These are phyloP conservation scores for Melanotaenia boesemani DNA, from an alignment of 2,797 vertebrate genomes.

Conservation along the genomic window DNA sequence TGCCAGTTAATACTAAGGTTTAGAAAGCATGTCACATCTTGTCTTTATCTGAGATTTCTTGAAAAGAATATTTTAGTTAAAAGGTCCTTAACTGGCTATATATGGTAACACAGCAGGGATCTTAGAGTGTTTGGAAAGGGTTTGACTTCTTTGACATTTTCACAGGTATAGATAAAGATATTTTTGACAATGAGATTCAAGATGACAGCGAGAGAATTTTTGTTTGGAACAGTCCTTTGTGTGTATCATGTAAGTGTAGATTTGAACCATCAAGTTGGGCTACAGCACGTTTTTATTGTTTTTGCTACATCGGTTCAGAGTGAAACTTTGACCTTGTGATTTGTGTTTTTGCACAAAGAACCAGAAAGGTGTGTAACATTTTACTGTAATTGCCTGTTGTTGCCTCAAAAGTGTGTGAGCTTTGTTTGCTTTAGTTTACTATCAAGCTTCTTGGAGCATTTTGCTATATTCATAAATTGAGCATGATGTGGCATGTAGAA, in stretches of 20 bases:
- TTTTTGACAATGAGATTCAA: not conserved
- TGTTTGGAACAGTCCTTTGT: not conserved
- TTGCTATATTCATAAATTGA: constrained; percentile 40
- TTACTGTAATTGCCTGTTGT: not conserved
- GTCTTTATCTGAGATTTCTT: constrained; percentile 1
- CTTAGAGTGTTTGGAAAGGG: not conserved
- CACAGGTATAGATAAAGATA: not conserved
- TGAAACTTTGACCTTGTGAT: constrained; percentile 27
- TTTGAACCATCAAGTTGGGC: not conserved
- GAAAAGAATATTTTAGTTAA: not conserved
- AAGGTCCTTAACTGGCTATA: not conserved
- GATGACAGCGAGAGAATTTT: not conserved
- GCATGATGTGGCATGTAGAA: constrained; percentile 67
- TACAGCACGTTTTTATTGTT: constrained; percentile 58
- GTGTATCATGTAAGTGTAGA: constrained; percentile 9
- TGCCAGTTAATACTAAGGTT: not conserved
- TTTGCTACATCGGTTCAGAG: constrained; percentile 36
- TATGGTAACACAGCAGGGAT: not conserved
- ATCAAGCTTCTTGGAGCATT: constrained; percentile 48
- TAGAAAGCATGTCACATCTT: not conserved
- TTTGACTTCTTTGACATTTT: not conserved
- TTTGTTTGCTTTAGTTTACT: constrained; percentile 7
- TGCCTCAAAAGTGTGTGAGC: not conserved
- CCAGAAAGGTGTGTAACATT: not conserved
- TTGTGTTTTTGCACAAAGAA: constrained; percentile 14